Percentiles rank a stretch among this genome's conserved stretches.
Evolutionary conservation across 2,888 invertebrate species (phyloP).

Genomic region (Griposia aprilina): DNA sequence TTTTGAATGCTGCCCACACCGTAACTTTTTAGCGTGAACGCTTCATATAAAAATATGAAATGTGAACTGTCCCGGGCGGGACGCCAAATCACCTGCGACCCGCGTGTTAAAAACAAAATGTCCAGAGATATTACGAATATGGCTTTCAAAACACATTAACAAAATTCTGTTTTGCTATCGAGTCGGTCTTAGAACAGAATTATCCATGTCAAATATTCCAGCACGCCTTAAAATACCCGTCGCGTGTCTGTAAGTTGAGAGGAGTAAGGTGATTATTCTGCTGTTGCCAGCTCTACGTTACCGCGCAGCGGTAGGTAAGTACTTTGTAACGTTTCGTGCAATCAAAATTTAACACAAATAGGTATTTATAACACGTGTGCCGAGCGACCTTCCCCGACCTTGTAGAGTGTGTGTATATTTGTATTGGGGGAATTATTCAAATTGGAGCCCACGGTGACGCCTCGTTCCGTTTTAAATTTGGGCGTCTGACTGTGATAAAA

Average conservation of each 20-base stretch:
- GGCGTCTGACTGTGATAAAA: slow-evolving; percentile 25
- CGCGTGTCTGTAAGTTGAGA: slow-evolving; percentile 9
- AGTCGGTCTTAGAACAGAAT: not conserved
- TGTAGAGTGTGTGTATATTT: slow-evolving; percentile 21
- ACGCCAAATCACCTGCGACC: not conserved
- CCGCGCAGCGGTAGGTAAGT: not conserved
- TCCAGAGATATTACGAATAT: not conserved
- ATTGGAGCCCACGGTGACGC: slow-evolving; percentile 35
- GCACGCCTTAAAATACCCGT: not conserved
- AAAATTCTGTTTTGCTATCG: not conserved
- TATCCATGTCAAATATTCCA: slow-evolving; percentile 14
- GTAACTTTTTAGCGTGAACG: not conserved
- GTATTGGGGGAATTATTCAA: slow-evolving; percentile 52
- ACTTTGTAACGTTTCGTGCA: slow-evolving; percentile 21
- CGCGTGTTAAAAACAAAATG: slow-evolving; percentile 1
- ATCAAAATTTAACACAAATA: slow-evolving; percentile 42
- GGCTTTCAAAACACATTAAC: slow-evolving; percentile 14
- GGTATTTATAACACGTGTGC: slow-evolving; percentile 35
- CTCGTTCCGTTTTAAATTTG: slow-evolving; percentile 40
- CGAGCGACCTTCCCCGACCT: slow-evolving; percentile 26
- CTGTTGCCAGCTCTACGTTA: not conserved
- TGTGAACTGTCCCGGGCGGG: not conserved
- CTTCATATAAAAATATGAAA: slow-evolving; percentile 3
- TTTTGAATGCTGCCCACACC: not conserved
- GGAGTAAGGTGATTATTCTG: slow-evolving; percentile 4